phyloP scores from a whole-genome alignment of 2,113 vertebrate species.

The Oncorhynchus clarkii region DNA sequence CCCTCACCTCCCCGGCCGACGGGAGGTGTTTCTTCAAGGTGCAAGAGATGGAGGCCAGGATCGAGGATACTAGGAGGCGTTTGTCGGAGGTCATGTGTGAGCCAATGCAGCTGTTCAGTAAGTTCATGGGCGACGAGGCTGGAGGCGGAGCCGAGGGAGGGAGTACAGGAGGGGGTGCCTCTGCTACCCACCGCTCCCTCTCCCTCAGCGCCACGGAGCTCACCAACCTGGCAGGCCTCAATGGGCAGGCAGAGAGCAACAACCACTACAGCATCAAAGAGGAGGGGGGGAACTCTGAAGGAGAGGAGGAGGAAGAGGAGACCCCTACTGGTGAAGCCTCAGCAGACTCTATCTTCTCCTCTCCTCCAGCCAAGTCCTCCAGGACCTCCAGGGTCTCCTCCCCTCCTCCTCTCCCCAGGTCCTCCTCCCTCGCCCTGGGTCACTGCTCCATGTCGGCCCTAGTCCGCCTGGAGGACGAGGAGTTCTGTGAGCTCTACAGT shows the following conservation, averaged over 20 bases:
- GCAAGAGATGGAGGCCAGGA: conserved; percentile 95
- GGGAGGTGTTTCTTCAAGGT: conserved; percentile 97
- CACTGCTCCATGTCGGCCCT: conserved; percentile 90
- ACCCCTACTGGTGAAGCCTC: conserved; percentile 60
- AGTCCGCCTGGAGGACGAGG: conserved; percentile 92
- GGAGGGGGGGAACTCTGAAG: conserved; percentile 77
- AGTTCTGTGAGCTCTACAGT: conserved; percentile 91
- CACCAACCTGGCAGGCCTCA: conserved; percentile 80
- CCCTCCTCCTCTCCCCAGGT: conserved; percentile 61
- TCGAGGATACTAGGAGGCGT: conserved; percentile 94
- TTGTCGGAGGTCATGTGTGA: conserved; percentile 97
- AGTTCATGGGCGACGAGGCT: conserved; percentile 96
- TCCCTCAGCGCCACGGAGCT: conserved; percentile 95
- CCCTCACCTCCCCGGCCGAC: conserved; percentile 86
- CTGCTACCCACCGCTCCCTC: conserved; percentile 80
- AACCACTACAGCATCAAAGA: conserved; percentile 97
- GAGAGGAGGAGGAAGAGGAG: conserved; percentile 54
- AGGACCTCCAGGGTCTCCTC: conserved; percentile 38
- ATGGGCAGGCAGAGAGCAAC: conserved; percentile 89
- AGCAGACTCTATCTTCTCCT: conserved; percentile 62
- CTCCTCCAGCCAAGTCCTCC: conserved; percentile 46
- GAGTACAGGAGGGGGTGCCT: conserved; percentile 74
- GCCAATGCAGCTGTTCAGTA: conserved; percentile 94
- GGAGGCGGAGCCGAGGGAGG: conserved; percentile 67
- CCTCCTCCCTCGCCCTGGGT: conserved; percentile 81